A percentile compares a stretch with the other conserved stretches of the same genome.
Conservation (phyloP, 2,113 vertebrate genomes). For the Sorex fumeus region DNA sequence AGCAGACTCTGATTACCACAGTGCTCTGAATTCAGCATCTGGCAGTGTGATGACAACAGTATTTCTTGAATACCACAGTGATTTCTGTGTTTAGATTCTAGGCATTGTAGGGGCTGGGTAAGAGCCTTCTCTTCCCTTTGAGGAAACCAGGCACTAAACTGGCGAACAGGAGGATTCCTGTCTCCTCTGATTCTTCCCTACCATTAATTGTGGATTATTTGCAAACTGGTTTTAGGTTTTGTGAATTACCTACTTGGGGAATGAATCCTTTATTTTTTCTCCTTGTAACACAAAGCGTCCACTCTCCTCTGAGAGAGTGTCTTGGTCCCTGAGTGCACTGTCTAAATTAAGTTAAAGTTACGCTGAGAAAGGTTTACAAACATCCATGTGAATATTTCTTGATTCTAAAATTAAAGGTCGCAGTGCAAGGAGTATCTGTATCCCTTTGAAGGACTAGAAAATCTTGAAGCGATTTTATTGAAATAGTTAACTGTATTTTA, state of each 20-base stretch:
- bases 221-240: conserved; percentile 4
- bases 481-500: conserved; percentile 56
- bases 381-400: background rate
- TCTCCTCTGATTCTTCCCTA: conserved; percentile 4
- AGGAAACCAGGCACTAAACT: background rate
- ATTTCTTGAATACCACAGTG: background rate
- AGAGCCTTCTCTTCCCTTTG: conserved; percentile 29
- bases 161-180: background rate
- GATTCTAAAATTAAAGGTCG: background rate
- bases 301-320: background rate
- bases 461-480: conserved; percentile 61
- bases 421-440: background rate
- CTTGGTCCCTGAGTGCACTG: background rate
- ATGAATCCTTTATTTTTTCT: conserved; percentile 24
- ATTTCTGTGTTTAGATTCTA: conserved; percentile 25
- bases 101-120: background rate
- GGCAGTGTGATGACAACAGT: background rate
- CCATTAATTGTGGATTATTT: background rate
- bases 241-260: background rate
- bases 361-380: background rate
- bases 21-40: background rate
- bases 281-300: conserved; percentile 14
- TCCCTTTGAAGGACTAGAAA: conserved; percentile 23
- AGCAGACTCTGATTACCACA: background rate
- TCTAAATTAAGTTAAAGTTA: background rate